Conservation (phyloP, 2,113 vertebrate genomes). For the Malurus cyaneus region DNA sequence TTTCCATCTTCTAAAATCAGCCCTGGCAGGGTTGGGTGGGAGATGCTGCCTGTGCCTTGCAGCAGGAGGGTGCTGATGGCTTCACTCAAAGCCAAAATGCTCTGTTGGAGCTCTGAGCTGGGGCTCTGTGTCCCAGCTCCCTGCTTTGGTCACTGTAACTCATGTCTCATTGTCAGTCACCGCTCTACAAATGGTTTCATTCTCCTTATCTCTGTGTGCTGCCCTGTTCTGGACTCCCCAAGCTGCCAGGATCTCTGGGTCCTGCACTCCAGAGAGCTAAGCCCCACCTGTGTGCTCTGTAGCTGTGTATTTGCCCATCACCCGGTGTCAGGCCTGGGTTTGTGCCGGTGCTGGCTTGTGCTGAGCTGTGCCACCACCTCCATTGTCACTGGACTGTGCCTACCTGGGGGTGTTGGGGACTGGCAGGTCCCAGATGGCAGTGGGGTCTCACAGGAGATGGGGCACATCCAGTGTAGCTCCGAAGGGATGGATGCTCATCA, state of each 20-base stretch:
- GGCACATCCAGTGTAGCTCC: not conserved
- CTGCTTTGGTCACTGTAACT: not conserved
- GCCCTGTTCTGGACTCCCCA: accelerated
- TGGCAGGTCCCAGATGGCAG: not conserved
- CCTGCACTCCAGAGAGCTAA: not conserved
- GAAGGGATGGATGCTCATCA: accelerated
- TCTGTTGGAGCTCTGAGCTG: accelerated
- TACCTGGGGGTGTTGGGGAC: not conserved
- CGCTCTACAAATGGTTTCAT: not conserved
- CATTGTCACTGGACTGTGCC: accelerated
- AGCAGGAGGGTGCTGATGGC: not conserved
- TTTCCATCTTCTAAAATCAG: not conserved
- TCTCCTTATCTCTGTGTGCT: accelerated
- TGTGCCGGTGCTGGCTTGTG: not conserved
- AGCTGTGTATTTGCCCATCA: not conserved
- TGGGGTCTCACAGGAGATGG: not conserved
- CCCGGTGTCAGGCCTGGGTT: accelerated
- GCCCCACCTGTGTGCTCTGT: not conserved
- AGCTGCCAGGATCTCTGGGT: not conserved
- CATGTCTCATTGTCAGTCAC: accelerated
- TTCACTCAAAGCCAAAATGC: accelerated
- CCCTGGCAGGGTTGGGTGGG: accelerated
- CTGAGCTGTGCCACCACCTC: not conserved
- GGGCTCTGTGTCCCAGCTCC: accelerated
- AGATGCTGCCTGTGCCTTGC: not conserved